Evolutionary conservation across 2,888 invertebrate genomes (phyloP), one percentile per base, ranked within the genome.

Genomic region (Lutraria lutraria): DNA sequence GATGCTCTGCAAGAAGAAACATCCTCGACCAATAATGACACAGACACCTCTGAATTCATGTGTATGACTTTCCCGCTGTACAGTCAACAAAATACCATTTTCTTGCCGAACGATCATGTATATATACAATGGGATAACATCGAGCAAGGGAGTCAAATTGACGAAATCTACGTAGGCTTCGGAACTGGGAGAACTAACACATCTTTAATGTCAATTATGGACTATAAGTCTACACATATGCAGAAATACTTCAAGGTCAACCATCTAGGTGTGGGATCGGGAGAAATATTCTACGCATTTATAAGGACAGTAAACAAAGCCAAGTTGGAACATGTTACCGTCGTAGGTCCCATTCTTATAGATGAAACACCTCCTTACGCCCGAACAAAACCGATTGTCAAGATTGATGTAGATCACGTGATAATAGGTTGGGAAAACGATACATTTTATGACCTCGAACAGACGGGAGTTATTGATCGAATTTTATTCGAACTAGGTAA

Each of bases 281-380:
- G 88, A 10, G 54, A 90, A 31, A 19, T 79, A 16, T 91, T 94
- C 34, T 93, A 90, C 80, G 79, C 92, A 13, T 91, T 93, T 54
- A 83, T 94, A 0, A 92, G 89, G 76, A 86, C 89, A 15, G 19
- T 80, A 12, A 94, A 93, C 88, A 93, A 93, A 88, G 93, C 94
- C 31, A 91, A 90, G 12, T 25, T 93, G 21, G 80, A 88, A 56
- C 83, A 68, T 8, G 81, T 89, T 6, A 72, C 72, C 15, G 52
- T 89, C 0, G 34, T 93, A 63, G 94, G 94, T 19, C 94, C 94
- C 16, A 76, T 94, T 2, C 29, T 94, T 13, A 90, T 93, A n/a
- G 91, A 91, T 63, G 88, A 91, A 80, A 90, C 89, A 2, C 91
- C 91, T 21, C 94, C 94, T 13, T 3, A 83, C 3, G 86, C 88